Percentiles rank a stretch among this genome's conserved stretches.
These are phyloP conservation scores for Masnerella sp. DNA, from an alignment of 2,888 invertebrate genomes.

Conservation along the genomic window DNA sequence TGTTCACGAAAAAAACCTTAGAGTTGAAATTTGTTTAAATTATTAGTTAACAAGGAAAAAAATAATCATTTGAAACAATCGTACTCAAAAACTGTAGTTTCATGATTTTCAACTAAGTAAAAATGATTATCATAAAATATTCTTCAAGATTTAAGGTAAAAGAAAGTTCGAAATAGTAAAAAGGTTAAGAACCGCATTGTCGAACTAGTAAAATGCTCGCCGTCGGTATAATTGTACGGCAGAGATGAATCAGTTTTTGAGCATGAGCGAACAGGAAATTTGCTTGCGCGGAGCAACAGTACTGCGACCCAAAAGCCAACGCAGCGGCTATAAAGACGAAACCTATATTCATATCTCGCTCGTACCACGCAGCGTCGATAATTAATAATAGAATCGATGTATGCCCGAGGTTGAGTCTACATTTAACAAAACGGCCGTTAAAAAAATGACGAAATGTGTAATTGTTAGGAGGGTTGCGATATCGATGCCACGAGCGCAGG, in stretches of 20 bases:
- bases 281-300: conserved; percentile 25
- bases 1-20: too few relatives aligned
- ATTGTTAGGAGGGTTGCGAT: conserved; percentile 48
- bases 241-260: conserved; percentile 1
- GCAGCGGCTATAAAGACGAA: conserved; percentile 12
- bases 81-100: too few relatives aligned
- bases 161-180: too few relatives aligned
- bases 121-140: too few relatives aligned
- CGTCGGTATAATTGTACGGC: too few relatives aligned
- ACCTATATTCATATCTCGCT: conserved; percentile 17
- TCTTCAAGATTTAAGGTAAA: too few relatives aligned
- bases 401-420: conserved; percentile 42
- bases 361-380: conserved; percentile 35
- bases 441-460: conserved; percentile 48
- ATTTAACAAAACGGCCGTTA: conserved; percentile 39
- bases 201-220: too few relatives aligned
- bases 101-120: too few relatives aligned
- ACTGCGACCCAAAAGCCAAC: conserved; percentile 28
- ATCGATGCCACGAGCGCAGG: conserved; percentile 33
- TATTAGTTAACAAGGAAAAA: too few relatives aligned
- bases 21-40: too few relatives aligned
- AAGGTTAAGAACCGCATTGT: too few relatives aligned
- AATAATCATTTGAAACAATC: too few relatives aligned
- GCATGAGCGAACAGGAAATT: conserved; percentile 17
- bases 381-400: conserved; percentile 47